A percentile compares a stretch with the other conserved stretches of the same genome.
Conservation (phyloP, 2,113 vertebrate species). For the Pontoporia blainvillei region DNA sequence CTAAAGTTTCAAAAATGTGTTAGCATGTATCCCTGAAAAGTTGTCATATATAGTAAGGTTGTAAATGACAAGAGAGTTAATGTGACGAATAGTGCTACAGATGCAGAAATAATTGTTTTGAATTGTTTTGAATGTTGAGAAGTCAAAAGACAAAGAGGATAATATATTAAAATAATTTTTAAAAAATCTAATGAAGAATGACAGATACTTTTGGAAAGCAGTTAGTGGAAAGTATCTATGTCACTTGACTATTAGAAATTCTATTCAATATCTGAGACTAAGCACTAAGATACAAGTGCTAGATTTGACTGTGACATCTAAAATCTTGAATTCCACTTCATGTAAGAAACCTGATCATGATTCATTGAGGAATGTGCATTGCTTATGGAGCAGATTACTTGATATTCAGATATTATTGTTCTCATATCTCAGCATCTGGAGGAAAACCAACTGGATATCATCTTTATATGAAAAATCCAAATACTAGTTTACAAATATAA, state of each 20-base stretch:
- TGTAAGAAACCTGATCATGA: not conserved
- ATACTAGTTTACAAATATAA: not conserved
- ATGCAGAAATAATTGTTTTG: constrained; percentile 54
- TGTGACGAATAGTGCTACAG: not conserved
- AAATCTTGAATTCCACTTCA: not conserved
- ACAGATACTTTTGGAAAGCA: not conserved
- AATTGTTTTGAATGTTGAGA: constrained; percentile 37
- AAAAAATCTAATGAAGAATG: not conserved
- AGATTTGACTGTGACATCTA: not conserved
- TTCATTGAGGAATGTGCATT: not conserved
- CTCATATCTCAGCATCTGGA: not conserved
- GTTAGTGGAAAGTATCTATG: not conserved
- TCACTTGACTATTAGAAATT: not conserved
- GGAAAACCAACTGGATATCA: not conserved
- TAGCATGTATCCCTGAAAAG: not conserved
- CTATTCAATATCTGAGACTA: not conserved
- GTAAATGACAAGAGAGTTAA: constrained; percentile 12
- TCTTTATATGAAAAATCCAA: not conserved
- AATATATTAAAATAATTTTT: constrained; percentile 21
- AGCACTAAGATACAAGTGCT: not conserved
- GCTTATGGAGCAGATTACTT: not conserved
- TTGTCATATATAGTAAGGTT: not conserved
- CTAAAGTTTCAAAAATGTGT: not conserved
- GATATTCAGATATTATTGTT: not conserved
- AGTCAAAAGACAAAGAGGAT: constrained; percentile 37